Base-by-base conservation (phyloP, 2,797 vertebrate species). In the Triplophysa bombifrons region DNA sequence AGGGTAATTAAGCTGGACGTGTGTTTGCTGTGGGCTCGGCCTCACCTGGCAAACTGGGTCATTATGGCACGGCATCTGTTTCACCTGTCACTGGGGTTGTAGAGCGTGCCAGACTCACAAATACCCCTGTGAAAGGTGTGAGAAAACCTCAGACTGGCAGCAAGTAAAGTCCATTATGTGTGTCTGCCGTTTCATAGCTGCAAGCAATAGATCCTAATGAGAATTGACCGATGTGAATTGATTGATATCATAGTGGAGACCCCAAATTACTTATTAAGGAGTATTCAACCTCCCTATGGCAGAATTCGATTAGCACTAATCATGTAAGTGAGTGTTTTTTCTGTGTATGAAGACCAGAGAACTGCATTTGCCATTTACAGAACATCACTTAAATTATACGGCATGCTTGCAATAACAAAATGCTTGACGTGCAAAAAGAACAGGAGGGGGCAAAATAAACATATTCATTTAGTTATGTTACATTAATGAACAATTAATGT, bases 1-100 rank as follows among this genome's bases (percentile, higher is more conserved):
- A 82, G 27, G 16, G 74, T 86, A 86, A 86, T 87, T 84, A 85
- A 86, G 69, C 20, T 72, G 63, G 61, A 77, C 48, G 13, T 69
- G 69, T 79, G 55, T 63, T 68, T 65, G 65, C 72, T 14, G 51
- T 56, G 65, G 67, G 67, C 55, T 65, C 41, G 67, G 70, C 66
- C 44, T 74, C 78, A 83, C 80, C 80, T 86, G 72, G 74, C 44
- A 74, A 70, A 68, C 81, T 76, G 38, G 20, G 60, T 73, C 51
- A 79, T 80, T 83, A 88, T 83, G 84, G 86, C 56, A 48, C 4
- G 14, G 22, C 86, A 88, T 80, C 76, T 86, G 86, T 83, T 77
- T 84, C 76, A 53, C 41, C 75, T 66, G 30, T 83, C 67, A 76
- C 38, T 56, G 58, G 73, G 63, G 78, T 46, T 50, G 70, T 56